A percentile compares a stretch with the other conserved stretches of the same genome.
Evolutionary conservation across 2,113 vertebrate species (phyloP).

Genomic region (Poeciliopsis occidentalis): DNA sequence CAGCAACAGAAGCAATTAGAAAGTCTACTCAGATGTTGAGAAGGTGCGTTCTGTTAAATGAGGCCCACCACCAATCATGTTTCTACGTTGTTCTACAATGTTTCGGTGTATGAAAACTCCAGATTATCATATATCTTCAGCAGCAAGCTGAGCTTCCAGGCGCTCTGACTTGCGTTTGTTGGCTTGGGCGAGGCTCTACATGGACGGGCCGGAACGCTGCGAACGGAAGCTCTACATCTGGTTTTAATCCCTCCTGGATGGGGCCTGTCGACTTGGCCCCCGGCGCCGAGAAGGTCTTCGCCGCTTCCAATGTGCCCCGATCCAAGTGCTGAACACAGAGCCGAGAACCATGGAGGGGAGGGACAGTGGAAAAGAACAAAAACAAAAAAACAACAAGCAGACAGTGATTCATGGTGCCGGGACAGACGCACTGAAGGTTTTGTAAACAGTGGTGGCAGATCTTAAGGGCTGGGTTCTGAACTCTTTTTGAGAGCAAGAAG

Average conservation of each 20-base stretch:
- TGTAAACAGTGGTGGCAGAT: background rate
- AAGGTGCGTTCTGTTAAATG: conserved; percentile 1
- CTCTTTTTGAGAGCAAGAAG: conserved; percentile 19
- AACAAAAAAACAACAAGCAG: too few relatives aligned
- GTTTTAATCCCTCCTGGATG: conserved; percentile 12
- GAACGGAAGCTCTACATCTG: conserved; percentile 47
- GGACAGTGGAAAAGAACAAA: background rate
- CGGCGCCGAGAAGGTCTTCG: background rate
- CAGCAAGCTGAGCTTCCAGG: background rate
- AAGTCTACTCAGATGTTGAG: background rate
- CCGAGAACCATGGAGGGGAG: conserved; percentile 19
- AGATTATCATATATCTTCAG: background rate
- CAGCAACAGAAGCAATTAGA: background rate
- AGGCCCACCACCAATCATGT: conserved; percentile 18
- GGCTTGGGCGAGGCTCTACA: background rate
- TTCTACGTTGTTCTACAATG: background rate
- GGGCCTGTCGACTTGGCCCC: background rate
- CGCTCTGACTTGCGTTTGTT: conserved; percentile 17
- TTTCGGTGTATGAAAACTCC: background rate
- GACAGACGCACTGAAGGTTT: conserved; percentile 16
- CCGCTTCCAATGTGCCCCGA: conserved; percentile 4
- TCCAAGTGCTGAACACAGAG: background rate
- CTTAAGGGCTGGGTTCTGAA: background rate
- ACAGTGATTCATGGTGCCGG: conserved; percentile 27
- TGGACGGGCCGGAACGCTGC: background rate